Evolutionary conservation across 1,140 invertebrate genomes (phyloP), one percentile per base, ranked within the genome.

Genomic region (Microvelia longipes): DNA sequence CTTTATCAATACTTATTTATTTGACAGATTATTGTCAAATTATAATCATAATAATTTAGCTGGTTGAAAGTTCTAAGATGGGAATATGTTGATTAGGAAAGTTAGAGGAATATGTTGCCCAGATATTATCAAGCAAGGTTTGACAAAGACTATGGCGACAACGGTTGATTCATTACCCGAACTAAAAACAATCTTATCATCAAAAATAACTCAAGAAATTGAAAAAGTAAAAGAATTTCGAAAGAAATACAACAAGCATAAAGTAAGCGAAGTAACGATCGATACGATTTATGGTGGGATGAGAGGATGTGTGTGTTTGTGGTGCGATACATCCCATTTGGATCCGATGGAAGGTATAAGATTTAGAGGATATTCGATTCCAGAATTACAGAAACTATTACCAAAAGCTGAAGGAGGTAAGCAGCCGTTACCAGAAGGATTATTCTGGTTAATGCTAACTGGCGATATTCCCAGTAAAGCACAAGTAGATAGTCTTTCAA

Each of bases 251-350:
- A 94, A 94, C 2, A 76, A 81, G 68, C 89, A 87, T 67, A 91
- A 93, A 81, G 89, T 98, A 76, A 95, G 96, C 71, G 92, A 98
- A 77, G 90, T 98, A 75, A 97, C 93, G 74, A 87, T 98, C 66
- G 94, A 98, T 77, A 94, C 94, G 93, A 91, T 93, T 84, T 98
- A 98, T 81, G 94, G 95, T 76, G 95, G 95, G 69, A 98, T 98
- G 95, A 84, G 95, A 77, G 93, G 93, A 27, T 96, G 98, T 79
- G 92, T 92, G 78, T 93, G 91, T 72, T 81, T 98, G 60, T 91
- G 98, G 0, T 94, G 91, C 78, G 95, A 98, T 81, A 96, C 95
- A 1, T 97, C 94, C 19, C 91, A 96, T 27, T 81, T 98, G 70
- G 94, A 98, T 78, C 85, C 95, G 5, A 92, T 98, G 72, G 93